phyloP scores from a whole-genome alignment of 2,113 vertebrate species.

The Pheucticus melanocephalus region DNA sequence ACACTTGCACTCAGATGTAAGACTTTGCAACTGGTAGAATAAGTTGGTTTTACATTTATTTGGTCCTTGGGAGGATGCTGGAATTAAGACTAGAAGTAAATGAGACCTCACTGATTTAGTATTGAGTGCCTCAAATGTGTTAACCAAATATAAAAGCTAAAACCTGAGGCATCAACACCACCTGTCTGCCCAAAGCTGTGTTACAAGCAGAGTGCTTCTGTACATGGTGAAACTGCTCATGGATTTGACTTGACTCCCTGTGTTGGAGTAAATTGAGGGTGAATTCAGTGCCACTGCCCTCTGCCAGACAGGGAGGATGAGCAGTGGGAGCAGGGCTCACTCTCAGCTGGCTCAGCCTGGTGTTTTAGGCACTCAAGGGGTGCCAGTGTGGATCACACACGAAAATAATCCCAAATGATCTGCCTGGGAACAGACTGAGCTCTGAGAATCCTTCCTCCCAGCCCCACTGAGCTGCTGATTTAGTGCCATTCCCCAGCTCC shows the following conservation, averaged over 20 bases:
- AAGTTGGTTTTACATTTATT: not conserved
- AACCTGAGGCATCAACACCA: not conserved
- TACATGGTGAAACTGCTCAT: rapidly evolving
- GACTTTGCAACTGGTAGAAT: not conserved
- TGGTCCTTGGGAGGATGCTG: not conserved
- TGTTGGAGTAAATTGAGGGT: not conserved
- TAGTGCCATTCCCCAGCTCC: not conserved
- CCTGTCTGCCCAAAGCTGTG: not conserved
- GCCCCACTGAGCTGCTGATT: not conserved
- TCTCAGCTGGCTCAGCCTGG: not conserved
- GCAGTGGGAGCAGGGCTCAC: not conserved
- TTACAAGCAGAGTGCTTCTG: rapidly evolving
- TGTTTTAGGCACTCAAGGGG: rapidly evolving
- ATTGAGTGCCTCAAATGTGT: not conserved
- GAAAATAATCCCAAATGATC: not conserved
- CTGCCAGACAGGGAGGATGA: not conserved
- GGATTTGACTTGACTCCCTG: not conserved
- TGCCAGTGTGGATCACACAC: not conserved
- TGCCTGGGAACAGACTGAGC: not conserved
- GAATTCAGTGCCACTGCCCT: not conserved
- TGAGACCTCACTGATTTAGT: not conserved
- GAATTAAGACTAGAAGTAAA: not conserved
- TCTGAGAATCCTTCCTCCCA: not conserved
- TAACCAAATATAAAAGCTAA: not conserved
- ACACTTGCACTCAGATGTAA: not conserved